Conservation (phyloP, 53 echinoderm and acorn worm genomes). For the Actinopyga echinites region DNA sequence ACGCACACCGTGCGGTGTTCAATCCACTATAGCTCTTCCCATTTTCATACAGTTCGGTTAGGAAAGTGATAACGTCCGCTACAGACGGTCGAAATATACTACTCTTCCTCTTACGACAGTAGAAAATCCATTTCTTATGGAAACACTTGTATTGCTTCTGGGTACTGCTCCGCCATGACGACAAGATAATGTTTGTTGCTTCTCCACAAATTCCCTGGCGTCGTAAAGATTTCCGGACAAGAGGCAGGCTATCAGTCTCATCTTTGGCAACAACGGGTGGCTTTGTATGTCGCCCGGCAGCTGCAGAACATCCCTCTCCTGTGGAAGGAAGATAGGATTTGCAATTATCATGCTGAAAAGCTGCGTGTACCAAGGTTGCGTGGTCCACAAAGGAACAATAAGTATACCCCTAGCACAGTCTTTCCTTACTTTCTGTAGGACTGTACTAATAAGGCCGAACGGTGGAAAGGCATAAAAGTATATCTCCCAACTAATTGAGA, state of each 20-base stretch:
- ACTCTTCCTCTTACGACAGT: background rate
- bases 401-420: conserved; percentile 47
- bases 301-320: background rate
- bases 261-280: background rate
- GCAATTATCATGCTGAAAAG: background rate
- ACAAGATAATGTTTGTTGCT: background rate
- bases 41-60: background rate
- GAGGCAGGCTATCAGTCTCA: background rate
- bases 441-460: background rate
- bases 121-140: background rate
- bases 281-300: background rate
- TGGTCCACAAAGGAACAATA: background rate
- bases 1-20: background rate
- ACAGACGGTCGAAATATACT: background rate
- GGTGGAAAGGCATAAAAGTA: background rate
- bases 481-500: background rate
- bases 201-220: background rate
- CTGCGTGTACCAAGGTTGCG: background rate
- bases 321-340: background rate
- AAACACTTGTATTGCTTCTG: background rate
- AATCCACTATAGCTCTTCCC: background rate
- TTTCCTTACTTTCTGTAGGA: conserved; percentile 26
- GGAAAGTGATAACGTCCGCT: background rate
- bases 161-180: background rate
- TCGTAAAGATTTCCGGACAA: conserved; percentile 2